Conservation (phyloP, 1,140 invertebrate genomes). For the Drosophila carrolli region DNA sequence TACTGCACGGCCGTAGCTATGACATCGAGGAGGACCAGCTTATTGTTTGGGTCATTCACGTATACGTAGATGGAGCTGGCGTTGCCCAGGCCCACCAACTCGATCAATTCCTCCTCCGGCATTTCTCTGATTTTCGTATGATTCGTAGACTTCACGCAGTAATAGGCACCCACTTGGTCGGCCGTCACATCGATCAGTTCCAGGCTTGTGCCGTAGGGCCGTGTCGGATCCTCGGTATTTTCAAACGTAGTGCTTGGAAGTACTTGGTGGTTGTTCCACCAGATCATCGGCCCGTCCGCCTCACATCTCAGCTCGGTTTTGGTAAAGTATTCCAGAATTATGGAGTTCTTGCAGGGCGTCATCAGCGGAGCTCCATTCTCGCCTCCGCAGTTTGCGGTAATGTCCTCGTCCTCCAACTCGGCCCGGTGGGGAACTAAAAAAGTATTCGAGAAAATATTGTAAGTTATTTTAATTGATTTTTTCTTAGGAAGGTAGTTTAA, state of each 20-base stretch:
- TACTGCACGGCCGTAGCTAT: slow-evolving; percentile 84
- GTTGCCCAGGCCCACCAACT: slow-evolving; percentile 83
- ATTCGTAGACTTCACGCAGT: slow-evolving; percentile 85
- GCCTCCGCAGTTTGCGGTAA: slow-evolving; percentile 50
- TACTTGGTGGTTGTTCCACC: slow-evolving; percentile 80
- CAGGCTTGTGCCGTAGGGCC: slow-evolving; percentile 84
- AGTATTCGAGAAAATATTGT: neutral
- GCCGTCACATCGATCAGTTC: slow-evolving; percentile 84
- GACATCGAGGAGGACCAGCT: slow-evolving; percentile 85
- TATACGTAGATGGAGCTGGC: slow-evolving; percentile 88
- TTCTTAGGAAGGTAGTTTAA: too few relatives aligned
- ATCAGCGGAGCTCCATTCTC: slow-evolving; percentile 84
- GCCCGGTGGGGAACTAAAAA: slow-evolving; percentile 41
- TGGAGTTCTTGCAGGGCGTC: slow-evolving; percentile 84
- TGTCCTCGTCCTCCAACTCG: slow-evolving; percentile 20
- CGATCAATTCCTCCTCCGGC: slow-evolving; percentile 63
- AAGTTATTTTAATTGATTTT: neutral
- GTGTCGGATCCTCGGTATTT: slow-evolving; percentile 68
- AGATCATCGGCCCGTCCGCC: slow-evolving; percentile 84
- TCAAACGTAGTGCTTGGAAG: slow-evolving; percentile 5
- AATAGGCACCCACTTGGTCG: slow-evolving; percentile 87
- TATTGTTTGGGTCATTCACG: slow-evolving; percentile 87
- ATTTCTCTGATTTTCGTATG: neutral
- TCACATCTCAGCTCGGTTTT: slow-evolving; percentile 86
- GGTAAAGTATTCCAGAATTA: slow-evolving; percentile 84